A percentile compares a stretch with the other conserved stretches of the same genome.
These are phyloP conservation scores for Aegithalos caudatus DNA, from an alignment of 2,113 vertebrate species.

Conservation along the genomic window DNA sequence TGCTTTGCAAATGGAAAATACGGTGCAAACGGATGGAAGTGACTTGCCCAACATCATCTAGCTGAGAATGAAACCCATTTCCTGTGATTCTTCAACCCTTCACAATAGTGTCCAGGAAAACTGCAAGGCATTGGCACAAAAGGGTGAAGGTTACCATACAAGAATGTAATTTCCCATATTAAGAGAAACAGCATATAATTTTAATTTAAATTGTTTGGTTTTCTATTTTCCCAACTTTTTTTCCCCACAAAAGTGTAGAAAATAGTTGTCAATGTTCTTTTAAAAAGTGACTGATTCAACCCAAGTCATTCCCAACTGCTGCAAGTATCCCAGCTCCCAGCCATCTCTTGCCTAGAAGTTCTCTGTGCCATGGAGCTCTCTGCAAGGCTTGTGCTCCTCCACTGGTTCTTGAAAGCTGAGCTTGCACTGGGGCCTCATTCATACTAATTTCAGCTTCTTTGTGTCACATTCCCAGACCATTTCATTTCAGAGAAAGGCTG, in stretches of 20 bases:
- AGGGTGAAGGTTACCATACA: neutral
- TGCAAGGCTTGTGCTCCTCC: accelerated
- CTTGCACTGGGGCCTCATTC: neutral
- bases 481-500: neutral
- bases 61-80: neutral
- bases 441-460: neutral
- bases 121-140: neutral
- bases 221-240: neutral
- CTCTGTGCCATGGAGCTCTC: accelerated
- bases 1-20: neutral
- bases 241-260: neutral
- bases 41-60: neutral
- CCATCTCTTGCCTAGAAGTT: neutral
- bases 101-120: neutral
- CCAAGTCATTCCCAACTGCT: neutral
- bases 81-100: neutral
- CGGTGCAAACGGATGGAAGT: neutral
- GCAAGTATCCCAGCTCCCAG: neutral
- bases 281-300: neutral
- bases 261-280: neutral
- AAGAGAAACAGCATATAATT: neutral
- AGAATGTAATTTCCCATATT: neutral
- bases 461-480: neutral
- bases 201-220: neutral
- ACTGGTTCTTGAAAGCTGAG: neutral